Percentiles rank a stretch among this genome's conserved stretches.
Conservation (phyloP, 2,113 vertebrate species). For the Struthidea cinerea region DNA sequence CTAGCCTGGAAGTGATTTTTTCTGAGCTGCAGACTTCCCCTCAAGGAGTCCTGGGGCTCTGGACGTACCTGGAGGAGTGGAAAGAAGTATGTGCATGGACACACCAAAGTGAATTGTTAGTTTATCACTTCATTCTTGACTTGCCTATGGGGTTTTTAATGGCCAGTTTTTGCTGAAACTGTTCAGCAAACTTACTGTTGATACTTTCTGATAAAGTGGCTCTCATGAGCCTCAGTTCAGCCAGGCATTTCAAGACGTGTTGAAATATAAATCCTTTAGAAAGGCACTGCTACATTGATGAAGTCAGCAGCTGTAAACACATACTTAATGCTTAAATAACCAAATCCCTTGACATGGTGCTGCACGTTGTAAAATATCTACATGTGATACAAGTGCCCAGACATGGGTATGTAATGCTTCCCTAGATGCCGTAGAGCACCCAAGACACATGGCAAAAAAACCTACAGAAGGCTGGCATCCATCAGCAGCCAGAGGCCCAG, state of each 20-base stretch:
- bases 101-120: background rate
- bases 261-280: background rate
- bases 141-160: background rate
- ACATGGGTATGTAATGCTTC: background rate
- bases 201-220: background rate
- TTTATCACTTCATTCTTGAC: rapidly evolving
- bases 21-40: background rate
- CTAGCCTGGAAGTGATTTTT: background rate
- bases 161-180: background rate
- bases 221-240: background rate
- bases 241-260: background rate
- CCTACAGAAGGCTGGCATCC: background rate
- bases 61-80: background rate
- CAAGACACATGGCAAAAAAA: background rate
- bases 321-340: background rate
- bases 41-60: background rate
- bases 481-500: background rate
- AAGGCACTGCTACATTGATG: background rate
- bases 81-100: background rate
- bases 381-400: background rate
- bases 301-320: background rate
- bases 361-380: background rate
- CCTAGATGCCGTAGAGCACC: background rate
- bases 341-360: background rate
- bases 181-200: background rate